These are phyloP conservation scores for Spongilla lacustris DNA, from an alignment of 37 sponge, comb jelly and placozoan genomes.

Conservation along the genomic window DNA sequence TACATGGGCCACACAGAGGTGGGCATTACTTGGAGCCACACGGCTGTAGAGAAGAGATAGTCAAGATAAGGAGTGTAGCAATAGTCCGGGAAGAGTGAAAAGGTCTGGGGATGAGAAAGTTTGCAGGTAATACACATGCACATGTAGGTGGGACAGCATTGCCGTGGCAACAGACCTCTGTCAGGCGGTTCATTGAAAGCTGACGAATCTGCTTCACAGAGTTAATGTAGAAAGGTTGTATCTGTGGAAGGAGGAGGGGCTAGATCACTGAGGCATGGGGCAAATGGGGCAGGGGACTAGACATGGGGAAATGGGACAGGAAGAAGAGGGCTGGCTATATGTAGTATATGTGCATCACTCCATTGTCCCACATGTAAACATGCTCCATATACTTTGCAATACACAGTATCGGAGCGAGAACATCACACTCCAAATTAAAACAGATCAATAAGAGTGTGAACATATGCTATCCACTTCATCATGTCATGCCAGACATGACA, in stretches of 20 bases:
- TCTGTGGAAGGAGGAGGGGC: constrained; percentile 8
- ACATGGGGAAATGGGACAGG: not conserved
- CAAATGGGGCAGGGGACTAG: not conserved
- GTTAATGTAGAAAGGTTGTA: constrained; percentile 44
- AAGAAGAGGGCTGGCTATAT: not conserved
- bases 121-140: too few species aligned
- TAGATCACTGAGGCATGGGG: not conserved
- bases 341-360: too few species aligned
- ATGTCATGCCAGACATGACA: not conserved
- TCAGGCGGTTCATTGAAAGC: constrained; percentile 32
- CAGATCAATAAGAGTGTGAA: too few species aligned
- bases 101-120: not conserved
- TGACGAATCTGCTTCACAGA: constrained; percentile 64
- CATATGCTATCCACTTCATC: too few species aligned
- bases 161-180: constrained; percentile 42
- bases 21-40: constrained; percentile 78
- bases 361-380: too few species aligned
- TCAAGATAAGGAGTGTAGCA: constrained; percentile 42
- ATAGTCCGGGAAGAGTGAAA: constrained; percentile 38
- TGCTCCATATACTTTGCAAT: too few species aligned
- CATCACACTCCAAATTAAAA: too few species aligned
- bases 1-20: not conserved
- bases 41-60: constrained; percentile 39
- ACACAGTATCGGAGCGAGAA: too few species aligned
- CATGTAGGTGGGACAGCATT: too few species aligned